Base-by-base conservation (phyloP, 2,113 vertebrate genomes). In the Shinisaurus crocodilurus region DNA sequence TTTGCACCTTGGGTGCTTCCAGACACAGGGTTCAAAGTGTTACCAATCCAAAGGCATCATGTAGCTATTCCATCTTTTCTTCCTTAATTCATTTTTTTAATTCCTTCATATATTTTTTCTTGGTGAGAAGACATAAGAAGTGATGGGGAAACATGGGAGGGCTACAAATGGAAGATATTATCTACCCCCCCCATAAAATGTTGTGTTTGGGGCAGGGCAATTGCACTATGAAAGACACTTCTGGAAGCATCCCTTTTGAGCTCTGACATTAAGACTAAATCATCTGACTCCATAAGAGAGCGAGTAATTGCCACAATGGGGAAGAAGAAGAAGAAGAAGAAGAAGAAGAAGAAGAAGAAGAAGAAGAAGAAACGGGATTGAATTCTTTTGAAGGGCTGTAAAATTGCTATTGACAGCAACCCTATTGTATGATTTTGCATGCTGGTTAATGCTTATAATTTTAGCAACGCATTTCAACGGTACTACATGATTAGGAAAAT, bases 401-500 rank as follows among this genome's bases (percentile, higher is more conserved):
- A 70, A 90, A 91, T 91, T 86, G 12, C 72, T 48, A 63, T 80
- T 87, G 84, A 91, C 82, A 93, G 83, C 72, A 84, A 85, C 72
- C 29, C 13, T 27, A 20, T 85, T 91, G 34, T 92, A 50, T 81
- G 50, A 93, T 86, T 32, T 93, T 92, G 34, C 79, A 91, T 90
- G 90, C 95, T 69, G 63, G 32, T 50, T 91, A 94, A 90, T 32
- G 83, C 79, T 85, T 92, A 79, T 90, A 81, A 91, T 92, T 93
- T 95, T 91, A 93, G 60, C 79, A 80, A 77, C 90, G 85, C 79
- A 37, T 93, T 95, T 96, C 43, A 87, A 65, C 20, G 67, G 57
- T 79, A 60, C 70, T 88, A 88, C 60, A 82, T 63, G 88, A 90
- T 93, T 91, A 95, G 57, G 82, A 88, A 92, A 94, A 95, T 54